phyloP scores from a whole-genome alignment of 2,113 vertebrate species.

The Bambusicola thoracicus region DNA sequence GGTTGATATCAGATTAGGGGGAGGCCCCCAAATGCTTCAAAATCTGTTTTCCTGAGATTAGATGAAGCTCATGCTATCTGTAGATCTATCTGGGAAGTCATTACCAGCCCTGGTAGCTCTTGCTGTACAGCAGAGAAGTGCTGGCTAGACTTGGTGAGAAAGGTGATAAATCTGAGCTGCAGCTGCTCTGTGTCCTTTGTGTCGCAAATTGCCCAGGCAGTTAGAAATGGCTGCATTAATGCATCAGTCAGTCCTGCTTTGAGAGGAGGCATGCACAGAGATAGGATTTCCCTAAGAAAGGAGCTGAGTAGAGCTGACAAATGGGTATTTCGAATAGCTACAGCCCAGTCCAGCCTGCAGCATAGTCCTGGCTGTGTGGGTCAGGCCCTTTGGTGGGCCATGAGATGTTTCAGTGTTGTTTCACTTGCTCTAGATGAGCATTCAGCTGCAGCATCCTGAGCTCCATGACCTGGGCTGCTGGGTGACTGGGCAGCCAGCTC shows the following conservation, averaged over 20 bases:
- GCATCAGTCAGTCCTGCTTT: neutral
- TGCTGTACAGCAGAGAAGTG: fast-evolving
- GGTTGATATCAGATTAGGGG: neutral
- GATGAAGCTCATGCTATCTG: neutral
- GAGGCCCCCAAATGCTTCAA: neutral
- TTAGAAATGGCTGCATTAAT: neutral
- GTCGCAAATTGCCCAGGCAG: neutral
- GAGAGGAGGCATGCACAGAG: neutral
- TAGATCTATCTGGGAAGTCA: neutral
- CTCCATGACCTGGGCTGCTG: neutral
- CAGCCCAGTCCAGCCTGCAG: neutral
- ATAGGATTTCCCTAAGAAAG: neutral
- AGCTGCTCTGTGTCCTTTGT: constrained; percentile 1
- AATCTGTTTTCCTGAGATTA: neutral
- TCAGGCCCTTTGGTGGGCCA: neutral
- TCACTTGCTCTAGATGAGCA: neutral
- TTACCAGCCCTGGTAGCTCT: neutral
- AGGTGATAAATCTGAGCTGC: constrained; percentile 4
- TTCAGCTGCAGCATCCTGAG: neutral
- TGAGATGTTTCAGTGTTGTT: fast-evolving
- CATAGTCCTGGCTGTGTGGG: neutral
- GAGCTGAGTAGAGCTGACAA: neutral
- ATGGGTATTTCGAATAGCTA: neutral
- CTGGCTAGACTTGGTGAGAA: neutral
- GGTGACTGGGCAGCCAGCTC: neutral